Evolutionary conservation across 2,888 invertebrate genomes (phyloP).

Genomic region (Ophion ventricosus): DNA sequence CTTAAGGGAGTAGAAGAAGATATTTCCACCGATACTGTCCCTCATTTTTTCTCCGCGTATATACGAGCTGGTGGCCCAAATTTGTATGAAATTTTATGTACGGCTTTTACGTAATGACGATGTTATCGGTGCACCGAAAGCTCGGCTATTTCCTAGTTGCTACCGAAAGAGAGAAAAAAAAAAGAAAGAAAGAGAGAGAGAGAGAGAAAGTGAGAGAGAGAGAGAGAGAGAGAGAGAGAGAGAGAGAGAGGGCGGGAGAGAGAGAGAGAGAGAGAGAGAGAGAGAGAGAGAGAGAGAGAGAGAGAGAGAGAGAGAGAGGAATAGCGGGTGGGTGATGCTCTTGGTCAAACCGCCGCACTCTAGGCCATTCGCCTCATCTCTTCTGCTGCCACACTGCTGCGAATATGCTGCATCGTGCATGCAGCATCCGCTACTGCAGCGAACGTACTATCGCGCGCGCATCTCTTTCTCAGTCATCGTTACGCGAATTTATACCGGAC

Average conservation of each 20-base stretch:
- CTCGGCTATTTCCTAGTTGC: slow-evolving; percentile 2
- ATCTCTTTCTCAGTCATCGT: slow-evolving; percentile 32
- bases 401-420: slow-evolving; percentile 62
- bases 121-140: slow-evolving; percentile 5
- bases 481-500: slow-evolving; percentile 19
- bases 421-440: slow-evolving; percentile 64
- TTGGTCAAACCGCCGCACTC: slow-evolving; percentile 62
- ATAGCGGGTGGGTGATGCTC: slow-evolving; percentile 48
- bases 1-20: not conserved
- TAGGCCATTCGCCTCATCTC: slow-evolving; percentile 65
- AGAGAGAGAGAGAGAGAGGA: not conserved
- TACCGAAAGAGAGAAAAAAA: not conserved
- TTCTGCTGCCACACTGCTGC: slow-evolving; percentile 59
- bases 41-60: not conserved
- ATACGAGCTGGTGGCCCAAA: not conserved
- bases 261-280: slow-evolving; percentile 16
- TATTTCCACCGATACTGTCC: not conserved
- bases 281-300: not conserved
- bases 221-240: not conserved
- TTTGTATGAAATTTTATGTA: not conserved
- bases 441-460: slow-evolving; percentile 57
- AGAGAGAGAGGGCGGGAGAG: not conserved
- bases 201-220: not conserved
- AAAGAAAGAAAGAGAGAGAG: not conserved
- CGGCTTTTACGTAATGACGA: not conserved